Conservation (phyloP, 2,888 invertebrate species). For the Patella caerulea region DNA sequence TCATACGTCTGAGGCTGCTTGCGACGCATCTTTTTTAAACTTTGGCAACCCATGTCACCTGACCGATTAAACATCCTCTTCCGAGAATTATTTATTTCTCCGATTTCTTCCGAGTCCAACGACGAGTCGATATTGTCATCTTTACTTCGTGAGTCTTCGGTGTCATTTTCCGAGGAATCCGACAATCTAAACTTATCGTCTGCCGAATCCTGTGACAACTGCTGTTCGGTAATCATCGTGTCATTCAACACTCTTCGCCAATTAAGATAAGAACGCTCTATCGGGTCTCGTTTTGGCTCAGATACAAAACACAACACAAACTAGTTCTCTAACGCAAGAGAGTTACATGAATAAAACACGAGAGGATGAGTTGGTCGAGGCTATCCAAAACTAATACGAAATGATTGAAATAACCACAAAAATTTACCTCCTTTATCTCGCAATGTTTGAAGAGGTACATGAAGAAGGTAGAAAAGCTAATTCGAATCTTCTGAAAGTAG, state of each 20-base stretch:
- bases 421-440: background rate
- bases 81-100: background rate
- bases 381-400: too few relatives aligned
- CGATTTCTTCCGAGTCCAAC: background rate
- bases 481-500: background rate
- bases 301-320: constrained; percentile 1
- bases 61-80: background rate
- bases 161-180: constrained; percentile 10
- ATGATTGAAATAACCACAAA: constrained; percentile 1
- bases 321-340: background rate
- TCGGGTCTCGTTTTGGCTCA: background rate
- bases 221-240: constrained; percentile 8
- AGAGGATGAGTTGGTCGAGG: too few relatives aligned
- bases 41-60: background rate
- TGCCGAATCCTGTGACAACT: background rate
- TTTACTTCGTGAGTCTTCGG: background rate
- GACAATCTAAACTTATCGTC: background rate
- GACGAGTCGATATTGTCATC: background rate
- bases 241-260: background rate
- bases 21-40: background rate
- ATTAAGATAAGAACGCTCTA: constrained; percentile 4
- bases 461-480: constrained; percentile 6
- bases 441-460: background rate
- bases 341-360: background rate
- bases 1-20: constrained; percentile 73